Base-by-base conservation (phyloP, 2,797 vertebrate genomes). In the Epinephelus coioides region DNA sequence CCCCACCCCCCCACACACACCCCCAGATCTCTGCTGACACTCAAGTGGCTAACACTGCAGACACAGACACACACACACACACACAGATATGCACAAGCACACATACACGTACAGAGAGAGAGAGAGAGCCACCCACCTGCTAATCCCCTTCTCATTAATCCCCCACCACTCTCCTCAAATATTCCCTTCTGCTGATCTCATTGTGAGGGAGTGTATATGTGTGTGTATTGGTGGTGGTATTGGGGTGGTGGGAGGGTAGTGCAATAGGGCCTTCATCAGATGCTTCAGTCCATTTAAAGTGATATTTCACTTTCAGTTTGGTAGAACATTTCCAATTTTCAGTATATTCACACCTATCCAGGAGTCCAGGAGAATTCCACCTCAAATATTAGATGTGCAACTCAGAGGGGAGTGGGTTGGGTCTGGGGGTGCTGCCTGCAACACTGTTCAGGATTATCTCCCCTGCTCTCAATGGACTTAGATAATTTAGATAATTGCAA, bases 91-190 rank as follows among this genome's bases (percentile, higher is more conserved):
- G 54, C 54, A 65, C 59, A 65, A 27, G 47, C 46, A 51, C 6
- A 19, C 53, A n/a, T 19, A 49, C 67, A 60, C 73, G 30, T 3
- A 1, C 46, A 44, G 0, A 54, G 43, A 79, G 17, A 75, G 17
- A 75, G 18, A 77, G 43, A 77, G 61, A 85, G 69, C 74, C 82
- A 86, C 87, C 88, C 86, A 92, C 87, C 91, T 97, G 96, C 97
- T 97, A 98, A 97, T 97, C 97, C 96, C 95, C 94, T 95, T 95
- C 97, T 97, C 97, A 97, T 97, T 98, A 97, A 96, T 97, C 96
- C 96, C 96, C 96, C 78, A 59, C 94, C 18, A 92, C 92, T 96
- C 95, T 96, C 92, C 95, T 96, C 91, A 91, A 92, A 91, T 92
- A 91, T 87, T 90, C 82, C 90, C 88, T 86, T 90, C 87, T 91